Evolutionary conservation across 2,797 vertebrate genomes (phyloP).

Genomic region (Artibeus jamaicensis): DNA sequence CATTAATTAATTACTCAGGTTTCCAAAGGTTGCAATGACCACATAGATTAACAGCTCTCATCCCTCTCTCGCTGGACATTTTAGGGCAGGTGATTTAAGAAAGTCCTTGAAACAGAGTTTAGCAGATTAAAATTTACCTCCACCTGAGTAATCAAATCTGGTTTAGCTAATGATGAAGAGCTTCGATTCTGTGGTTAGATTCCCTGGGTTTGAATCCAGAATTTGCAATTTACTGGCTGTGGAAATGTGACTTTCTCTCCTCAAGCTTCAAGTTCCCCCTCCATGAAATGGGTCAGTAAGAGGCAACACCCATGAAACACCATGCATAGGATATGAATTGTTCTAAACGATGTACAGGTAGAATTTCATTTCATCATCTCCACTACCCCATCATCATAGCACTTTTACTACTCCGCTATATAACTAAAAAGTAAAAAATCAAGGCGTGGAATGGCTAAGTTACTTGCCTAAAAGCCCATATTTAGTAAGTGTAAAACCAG

Average conservation of each 20-base stretch:
- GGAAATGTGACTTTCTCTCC: background rate
- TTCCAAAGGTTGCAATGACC: background rate
- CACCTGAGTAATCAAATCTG: background rate
- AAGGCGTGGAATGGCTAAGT: background rate
- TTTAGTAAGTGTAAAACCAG: background rate
- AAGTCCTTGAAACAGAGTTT: background rate
- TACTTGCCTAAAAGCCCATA: background rate
- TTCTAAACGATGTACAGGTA: background rate
- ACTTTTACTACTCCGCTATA: background rate
- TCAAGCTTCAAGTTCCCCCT: background rate
- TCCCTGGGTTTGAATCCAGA: background rate
- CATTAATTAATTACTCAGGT: background rate
- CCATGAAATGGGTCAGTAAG: background rate
- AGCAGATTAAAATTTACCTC: background rate
- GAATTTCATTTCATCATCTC: background rate
- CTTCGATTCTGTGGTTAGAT: background rate
- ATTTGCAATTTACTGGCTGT: background rate
- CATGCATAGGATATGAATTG: background rate
- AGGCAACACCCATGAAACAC: background rate
- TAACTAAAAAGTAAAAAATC: background rate
- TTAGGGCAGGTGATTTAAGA: background rate
- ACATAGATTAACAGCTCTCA: background rate
- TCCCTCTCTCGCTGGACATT: background rate
- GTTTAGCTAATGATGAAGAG: background rate
- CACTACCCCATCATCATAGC: too few species aligned